These are phyloP conservation scores for Aspidoscelis tigris DNA, from an alignment of 2,113 vertebrate genomes.

Conservation along the genomic window DNA sequence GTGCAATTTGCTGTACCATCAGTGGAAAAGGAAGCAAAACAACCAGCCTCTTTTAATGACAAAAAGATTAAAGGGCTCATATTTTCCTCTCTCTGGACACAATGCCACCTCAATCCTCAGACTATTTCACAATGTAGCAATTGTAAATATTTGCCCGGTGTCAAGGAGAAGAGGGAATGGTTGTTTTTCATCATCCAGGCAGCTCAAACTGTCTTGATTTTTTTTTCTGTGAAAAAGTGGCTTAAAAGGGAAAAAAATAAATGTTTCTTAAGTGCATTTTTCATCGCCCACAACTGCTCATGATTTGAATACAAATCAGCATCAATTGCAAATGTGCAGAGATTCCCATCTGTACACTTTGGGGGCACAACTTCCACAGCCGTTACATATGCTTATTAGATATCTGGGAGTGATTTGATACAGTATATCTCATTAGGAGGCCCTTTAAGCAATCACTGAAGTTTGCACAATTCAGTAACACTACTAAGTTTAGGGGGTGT, in stretches of 20 bases:
- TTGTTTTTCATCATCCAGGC: background rate
- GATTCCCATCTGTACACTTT: no score
- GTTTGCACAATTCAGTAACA: background rate
- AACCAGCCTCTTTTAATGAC: background rate
- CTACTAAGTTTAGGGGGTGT: no score
- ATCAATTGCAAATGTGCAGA: background rate
- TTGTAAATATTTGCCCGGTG: constrained; percentile 31
- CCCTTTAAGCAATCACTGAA: background rate
- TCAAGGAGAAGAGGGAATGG: background rate
- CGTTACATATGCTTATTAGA: no score
- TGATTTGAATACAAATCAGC: background rate
- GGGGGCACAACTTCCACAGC: no score
- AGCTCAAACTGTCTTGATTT: background rate
- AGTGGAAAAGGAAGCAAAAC: background rate
- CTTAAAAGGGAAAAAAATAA: background rate
- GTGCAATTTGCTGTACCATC: rapidly evolving
- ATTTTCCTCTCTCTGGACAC: constrained; percentile 1
- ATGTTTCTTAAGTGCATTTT: constrained; percentile 7
- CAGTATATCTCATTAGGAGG: background rate
- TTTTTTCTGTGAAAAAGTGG: background rate
- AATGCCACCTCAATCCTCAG: background rate
- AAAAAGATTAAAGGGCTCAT: constrained; percentile 7
- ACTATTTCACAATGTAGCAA: background rate
- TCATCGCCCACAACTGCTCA: background rate
- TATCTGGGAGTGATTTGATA: background rate